Conservation (phyloP, 2,888 invertebrate genomes). For the Idaea straminata region DNA sequence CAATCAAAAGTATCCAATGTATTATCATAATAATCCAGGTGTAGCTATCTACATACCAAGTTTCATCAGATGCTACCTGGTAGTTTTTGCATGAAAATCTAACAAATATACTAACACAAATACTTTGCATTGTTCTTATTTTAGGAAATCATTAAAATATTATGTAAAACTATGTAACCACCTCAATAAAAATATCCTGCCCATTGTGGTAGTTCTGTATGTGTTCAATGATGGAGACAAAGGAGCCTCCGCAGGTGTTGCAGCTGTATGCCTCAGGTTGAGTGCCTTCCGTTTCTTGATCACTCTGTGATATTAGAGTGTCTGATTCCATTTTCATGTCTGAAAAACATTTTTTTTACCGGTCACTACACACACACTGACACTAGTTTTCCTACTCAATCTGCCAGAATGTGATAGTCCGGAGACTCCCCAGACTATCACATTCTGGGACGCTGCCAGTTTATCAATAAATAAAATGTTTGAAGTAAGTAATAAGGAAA, state of each 20-base stretch:
- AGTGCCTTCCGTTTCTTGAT: slow-evolving; percentile 38
- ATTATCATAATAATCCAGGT: too few relatives aligned
- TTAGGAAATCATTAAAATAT: too few relatives aligned
- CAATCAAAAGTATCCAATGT: too few relatives aligned
- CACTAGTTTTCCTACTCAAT: neutral
- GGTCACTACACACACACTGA: too few relatives aligned
- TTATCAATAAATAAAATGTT: neutral
- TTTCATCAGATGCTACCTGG: too few relatives aligned
- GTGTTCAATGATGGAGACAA: slow-evolving; percentile 83
- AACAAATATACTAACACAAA: too few relatives aligned
- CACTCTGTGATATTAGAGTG: slow-evolving; percentile 32
- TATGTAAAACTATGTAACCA: slow-evolving; percentile 35
- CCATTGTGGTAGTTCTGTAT: slow-evolving; percentile 83
- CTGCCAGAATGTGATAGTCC: neutral
- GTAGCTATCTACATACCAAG: too few relatives aligned
- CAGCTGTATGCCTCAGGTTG: slow-evolving; percentile 80
- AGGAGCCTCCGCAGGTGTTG: slow-evolving; percentile 83
- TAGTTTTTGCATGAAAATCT: too few relatives aligned
- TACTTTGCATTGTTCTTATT: too few relatives aligned
- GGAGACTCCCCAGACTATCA: neutral
- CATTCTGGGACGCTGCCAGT: neutral
- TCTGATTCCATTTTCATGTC: slow-evolving; percentile 45
- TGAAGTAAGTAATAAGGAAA: neutral
- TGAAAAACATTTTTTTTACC: slow-evolving; percentile 26
- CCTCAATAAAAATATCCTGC: slow-evolving; percentile 84